These are phyloP conservation scores for Mamestra configurata DNA, from an alignment of 1,140 invertebrate species.

Conservation along the genomic window DNA sequence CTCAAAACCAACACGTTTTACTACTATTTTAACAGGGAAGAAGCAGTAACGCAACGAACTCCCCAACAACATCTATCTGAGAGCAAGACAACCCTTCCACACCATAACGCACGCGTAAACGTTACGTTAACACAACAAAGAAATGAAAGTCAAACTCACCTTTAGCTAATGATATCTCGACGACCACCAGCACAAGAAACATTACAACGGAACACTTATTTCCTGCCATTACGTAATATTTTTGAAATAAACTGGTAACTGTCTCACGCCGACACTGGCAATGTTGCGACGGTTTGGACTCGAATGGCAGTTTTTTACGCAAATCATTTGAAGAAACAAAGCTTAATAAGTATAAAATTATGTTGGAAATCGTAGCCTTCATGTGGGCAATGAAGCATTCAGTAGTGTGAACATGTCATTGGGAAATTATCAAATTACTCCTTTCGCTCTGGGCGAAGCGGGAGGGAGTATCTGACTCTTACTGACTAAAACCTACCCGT, in stretches of 20 bases:
- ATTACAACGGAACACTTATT: conserved; percentile 27
- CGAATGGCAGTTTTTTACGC: conserved; percentile 47
- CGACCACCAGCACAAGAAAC: conserved; percentile 24
- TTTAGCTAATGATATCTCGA: conserved; percentile 18
- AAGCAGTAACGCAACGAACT: neutral
- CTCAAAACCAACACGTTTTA: too few species aligned
- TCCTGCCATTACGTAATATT: conserved; percentile 27
- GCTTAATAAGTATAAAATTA: conserved; percentile 28
- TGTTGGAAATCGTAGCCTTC: conserved; percentile 38
- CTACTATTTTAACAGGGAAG: too few species aligned
- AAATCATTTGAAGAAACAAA: conserved; percentile 48
- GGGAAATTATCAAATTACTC: neutral
- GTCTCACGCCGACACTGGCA: neutral
- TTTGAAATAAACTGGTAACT: neutral
- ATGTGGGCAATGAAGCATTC: conserved; percentile 38
- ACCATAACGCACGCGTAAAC: neutral
- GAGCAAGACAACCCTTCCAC: neutral
- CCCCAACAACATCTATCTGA: neutral
- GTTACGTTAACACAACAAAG: neutral
- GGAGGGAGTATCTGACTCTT: too few species aligned
- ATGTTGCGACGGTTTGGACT: conserved; percentile 19
- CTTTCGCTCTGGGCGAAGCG: too few species aligned
- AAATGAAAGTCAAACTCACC: conserved; percentile 26
- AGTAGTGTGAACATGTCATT: neutral
- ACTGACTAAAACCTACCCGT: too few species aligned